These are phyloP conservation scores for Drosophila tanythrix DNA, from an alignment of 2,888 invertebrate species.

Conservation along the genomic window DNA sequence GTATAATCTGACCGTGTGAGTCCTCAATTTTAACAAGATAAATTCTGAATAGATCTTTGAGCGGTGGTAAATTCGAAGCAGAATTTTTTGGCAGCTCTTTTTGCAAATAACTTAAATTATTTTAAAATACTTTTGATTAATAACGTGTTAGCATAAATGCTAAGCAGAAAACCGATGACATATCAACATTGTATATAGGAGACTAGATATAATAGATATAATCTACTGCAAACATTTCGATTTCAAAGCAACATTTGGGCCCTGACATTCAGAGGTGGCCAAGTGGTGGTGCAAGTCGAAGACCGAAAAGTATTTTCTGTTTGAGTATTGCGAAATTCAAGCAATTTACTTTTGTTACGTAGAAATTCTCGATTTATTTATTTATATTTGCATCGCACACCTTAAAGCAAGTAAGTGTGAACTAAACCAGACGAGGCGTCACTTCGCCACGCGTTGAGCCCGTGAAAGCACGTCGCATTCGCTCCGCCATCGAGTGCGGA, in stretches of 20 bases:
- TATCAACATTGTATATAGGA: not conserved
- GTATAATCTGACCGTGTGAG: not conserved
- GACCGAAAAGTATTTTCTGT: conserved; percentile 14
- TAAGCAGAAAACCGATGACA: conserved; percentile 48
- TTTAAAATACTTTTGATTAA: conserved; percentile 37
- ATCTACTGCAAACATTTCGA: conserved; percentile 4
- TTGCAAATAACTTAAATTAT: conserved; percentile 35
- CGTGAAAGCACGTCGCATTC: conserved; percentile 50
- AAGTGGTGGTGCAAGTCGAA: conserved; percentile 6
- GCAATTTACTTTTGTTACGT: conserved; percentile 31
- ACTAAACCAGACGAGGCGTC: conserved; percentile 44
- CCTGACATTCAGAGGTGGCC: conserved; percentile 60
- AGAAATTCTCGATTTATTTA: not conserved
- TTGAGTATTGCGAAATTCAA: conserved; percentile 37
- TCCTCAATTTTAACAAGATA: not conserved
- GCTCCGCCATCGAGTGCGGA: conserved; percentile 16
- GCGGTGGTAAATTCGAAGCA: not conserved
- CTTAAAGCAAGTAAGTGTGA: not conserved
- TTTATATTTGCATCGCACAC: not conserved
- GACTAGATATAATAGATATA: not conserved
- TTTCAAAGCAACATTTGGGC: conserved; percentile 28
- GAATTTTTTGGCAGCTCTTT: conserved; percentile 36
- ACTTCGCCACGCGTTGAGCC: conserved; percentile 54
- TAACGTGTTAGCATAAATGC: conserved; percentile 21
- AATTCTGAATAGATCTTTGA: conserved; percentile 10